These are phyloP conservation scores for Colossoma macropomum DNA, from an alignment of 2,113 vertebrate genomes.

Conservation along the genomic window DNA sequence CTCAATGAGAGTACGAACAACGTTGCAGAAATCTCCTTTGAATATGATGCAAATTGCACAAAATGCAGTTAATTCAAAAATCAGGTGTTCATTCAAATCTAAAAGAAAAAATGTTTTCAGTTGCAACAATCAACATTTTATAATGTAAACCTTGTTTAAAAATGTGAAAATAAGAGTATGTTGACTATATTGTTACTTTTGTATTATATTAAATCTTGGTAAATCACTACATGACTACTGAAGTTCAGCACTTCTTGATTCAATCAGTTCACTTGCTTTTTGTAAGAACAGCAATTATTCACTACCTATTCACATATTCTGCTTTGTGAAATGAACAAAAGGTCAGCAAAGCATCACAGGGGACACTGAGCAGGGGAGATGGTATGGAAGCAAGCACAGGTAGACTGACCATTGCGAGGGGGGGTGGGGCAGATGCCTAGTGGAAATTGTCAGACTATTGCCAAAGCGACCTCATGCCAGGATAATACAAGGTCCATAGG, in stretches of 20 bases:
- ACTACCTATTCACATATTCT: slow-evolving; percentile 8
- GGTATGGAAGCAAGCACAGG: slow-evolving; percentile 81
- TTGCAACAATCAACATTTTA: neutral
- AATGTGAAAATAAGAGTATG: neutral
- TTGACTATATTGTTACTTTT: neutral
- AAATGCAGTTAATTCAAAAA: too few relatives aligned
- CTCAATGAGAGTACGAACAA: too few relatives aligned
- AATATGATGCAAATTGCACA: too few relatives aligned
- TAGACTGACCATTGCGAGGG: slow-evolving; percentile 86
- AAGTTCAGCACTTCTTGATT: neutral
- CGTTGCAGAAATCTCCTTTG: too few relatives aligned
- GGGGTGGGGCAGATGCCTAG: slow-evolving; percentile 84
- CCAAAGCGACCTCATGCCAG: slow-evolving; percentile 87
- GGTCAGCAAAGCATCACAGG: slow-evolving; percentile 8
- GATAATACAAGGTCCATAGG: slow-evolving; percentile 92
- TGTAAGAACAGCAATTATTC: slow-evolving; percentile 13
- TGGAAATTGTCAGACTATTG: slow-evolving; percentile 88
- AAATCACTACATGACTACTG: neutral
- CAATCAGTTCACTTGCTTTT: slow-evolving; percentile 3
- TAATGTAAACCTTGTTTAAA: neutral
- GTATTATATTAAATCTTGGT: too few relatives aligned
- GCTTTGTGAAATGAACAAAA: slow-evolving; percentile 28
- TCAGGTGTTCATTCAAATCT: too few relatives aligned
- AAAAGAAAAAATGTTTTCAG: too few relatives aligned
- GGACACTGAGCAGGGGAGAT: slow-evolving; percentile 67